Conservation (phyloP, 2,888 invertebrate species). For the Tipula vernalis region DNA sequence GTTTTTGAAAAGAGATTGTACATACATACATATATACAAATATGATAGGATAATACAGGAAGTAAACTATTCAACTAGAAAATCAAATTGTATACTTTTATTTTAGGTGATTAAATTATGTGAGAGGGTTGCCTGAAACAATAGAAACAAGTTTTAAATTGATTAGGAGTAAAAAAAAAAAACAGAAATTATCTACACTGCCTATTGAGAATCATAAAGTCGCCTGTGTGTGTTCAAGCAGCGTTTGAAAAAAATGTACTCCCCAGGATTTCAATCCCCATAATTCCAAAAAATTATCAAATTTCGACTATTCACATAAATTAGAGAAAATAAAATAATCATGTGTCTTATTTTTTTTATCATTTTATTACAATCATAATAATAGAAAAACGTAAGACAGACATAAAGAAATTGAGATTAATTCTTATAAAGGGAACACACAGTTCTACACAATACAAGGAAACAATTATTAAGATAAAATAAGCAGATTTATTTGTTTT, state of each 20-base stretch:
- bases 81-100: neutral
- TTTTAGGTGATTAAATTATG: neutral
- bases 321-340: neutral
- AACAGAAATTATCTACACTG: neutral
- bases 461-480: neutral
- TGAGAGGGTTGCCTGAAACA: neutral
- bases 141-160: neutral
- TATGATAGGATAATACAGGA: neutral
- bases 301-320: neutral
- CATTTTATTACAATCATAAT: neutral
- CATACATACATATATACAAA: neutral
- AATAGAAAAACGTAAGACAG: conserved; percentile 1
- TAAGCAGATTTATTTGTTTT: neutral
- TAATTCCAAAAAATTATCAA: no score
- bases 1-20: neutral
- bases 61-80: neutral
- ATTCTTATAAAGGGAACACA: neutral
- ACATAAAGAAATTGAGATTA: neutral
- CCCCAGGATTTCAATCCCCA: no score
- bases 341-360: neutral
- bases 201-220: neutral
- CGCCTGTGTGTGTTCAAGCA: neutral
- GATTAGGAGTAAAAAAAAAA: neutral
- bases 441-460: neutral
- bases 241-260: neutral